Percentiles rank a stretch among this genome's conserved stretches.
phyloP scores from a whole-genome alignment of 1,140 invertebrate genomes.

The Lanistes nyassanus region DNA sequence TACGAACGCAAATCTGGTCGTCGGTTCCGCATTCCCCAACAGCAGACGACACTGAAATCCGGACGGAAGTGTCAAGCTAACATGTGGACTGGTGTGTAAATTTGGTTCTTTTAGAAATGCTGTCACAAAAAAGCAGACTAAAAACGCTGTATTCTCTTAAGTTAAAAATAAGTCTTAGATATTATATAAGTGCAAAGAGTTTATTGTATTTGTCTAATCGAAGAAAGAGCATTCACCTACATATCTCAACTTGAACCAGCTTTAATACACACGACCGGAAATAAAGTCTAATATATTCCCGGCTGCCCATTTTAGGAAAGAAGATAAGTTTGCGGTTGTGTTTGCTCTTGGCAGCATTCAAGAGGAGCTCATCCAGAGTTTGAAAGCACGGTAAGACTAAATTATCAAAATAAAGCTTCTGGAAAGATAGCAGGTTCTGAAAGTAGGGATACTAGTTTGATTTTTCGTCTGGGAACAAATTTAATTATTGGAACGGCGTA shows the following conservation, averaged over 20 bases:
- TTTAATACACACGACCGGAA: slow-evolving; percentile 13
- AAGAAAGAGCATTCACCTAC: neutral
- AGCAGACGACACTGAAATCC: too few relatives aligned
- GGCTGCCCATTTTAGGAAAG: slow-evolving; percentile 28
- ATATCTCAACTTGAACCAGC: neutral
- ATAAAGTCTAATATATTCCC: slow-evolving; percentile 9
- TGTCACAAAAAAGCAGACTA: too few relatives aligned
- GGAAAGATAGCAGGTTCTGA: neutral
- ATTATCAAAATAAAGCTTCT: neutral
- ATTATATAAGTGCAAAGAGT: neutral
- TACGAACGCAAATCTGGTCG: too few relatives aligned
- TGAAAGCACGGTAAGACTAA: neutral
- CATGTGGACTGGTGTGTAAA: too few relatives aligned
- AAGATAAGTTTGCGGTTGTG: slow-evolving; percentile 12
- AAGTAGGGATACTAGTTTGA: neutral
- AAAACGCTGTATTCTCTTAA: neutral
- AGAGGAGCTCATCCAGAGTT: neutral
- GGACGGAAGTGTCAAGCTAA: too few relatives aligned
- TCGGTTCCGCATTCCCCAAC: too few relatives aligned
- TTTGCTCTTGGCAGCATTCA: neutral
- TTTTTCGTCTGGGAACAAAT: too few relatives aligned
- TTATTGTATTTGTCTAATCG: neutral
- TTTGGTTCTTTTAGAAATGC: too few relatives aligned
- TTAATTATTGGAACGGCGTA: neutral
- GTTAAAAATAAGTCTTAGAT: neutral